These are phyloP conservation scores for Anarrhichthys ocellatus DNA, from an alignment of 2,113 vertebrate genomes.

Conservation along the genomic window DNA sequence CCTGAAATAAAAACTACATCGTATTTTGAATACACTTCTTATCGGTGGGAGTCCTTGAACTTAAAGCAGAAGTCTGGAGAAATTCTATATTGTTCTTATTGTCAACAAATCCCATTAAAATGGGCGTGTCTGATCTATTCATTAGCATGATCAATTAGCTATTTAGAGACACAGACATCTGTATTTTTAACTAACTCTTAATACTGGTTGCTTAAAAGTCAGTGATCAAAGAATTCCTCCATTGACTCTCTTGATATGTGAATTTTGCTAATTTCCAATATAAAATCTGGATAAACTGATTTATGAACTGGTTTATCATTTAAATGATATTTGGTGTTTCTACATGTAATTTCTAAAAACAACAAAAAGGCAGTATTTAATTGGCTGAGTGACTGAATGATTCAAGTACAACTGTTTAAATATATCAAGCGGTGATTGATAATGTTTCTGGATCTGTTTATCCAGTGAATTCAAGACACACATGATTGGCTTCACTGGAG, in stretches of 20 bases:
- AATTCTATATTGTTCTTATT: neutral
- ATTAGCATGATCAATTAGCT: no score
- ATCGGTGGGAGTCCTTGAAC: neutral
- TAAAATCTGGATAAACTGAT: neutral
- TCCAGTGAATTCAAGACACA: neutral
- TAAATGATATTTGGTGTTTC: neutral
- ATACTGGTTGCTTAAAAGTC: neutral
- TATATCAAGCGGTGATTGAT: neutral
- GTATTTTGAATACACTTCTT: neutral
- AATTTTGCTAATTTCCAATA: neutral
- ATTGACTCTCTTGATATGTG: neutral
- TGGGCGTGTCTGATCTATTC: no score
- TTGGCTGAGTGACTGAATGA: slow-evolving; percentile 4
- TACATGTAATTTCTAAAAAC: neutral
- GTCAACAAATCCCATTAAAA: no score
- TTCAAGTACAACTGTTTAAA: slow-evolving; percentile 23
- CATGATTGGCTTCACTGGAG: neutral
- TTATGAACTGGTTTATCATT: neutral
- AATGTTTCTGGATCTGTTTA: neutral
- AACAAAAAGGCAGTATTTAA: slow-evolving; percentile 1
- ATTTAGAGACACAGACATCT: neutral
- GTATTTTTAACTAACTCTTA: neutral
- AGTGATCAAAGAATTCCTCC: neutral
- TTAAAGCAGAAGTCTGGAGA: neutral
- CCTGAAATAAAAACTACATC: neutral